Percentiles rank a stretch among this genome's conserved stretches.
Evolutionary conservation across 2,797 vertebrate species (phyloP).

Genomic region (Hipposideros larvatus): DNA sequence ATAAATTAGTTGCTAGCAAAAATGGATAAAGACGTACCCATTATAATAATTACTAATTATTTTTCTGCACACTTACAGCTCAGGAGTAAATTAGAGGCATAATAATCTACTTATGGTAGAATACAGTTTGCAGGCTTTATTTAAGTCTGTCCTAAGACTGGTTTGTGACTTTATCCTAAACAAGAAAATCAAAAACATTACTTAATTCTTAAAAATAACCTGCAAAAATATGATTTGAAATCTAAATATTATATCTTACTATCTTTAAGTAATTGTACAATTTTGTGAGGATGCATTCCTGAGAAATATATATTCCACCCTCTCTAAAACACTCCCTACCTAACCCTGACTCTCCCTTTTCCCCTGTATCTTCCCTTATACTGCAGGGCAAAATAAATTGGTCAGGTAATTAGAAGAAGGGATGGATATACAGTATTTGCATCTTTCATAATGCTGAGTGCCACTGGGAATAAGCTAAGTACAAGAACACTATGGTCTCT

Average conservation of each 20-base stretch:
- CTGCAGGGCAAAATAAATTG: not conserved
- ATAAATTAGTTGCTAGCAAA: conserved; percentile 21
- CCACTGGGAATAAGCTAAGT: not conserved
- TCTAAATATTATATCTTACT: not conserved
- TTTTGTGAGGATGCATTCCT: not conserved
- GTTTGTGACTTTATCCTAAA: not conserved
- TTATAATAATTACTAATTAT: not conserved
- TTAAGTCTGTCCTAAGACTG: not conserved
- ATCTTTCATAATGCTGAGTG: not conserved
- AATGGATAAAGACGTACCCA: not conserved
- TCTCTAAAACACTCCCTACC: not conserved
- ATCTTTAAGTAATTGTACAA: not conserved
- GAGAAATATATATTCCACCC: not conserved
- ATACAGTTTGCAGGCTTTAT: not conserved
- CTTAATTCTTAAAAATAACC: conserved; percentile 27
- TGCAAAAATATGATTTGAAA: not conserved
- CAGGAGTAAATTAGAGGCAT: not conserved
- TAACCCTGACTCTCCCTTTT: not conserved
- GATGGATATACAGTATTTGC: not conserved
- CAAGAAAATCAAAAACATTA: not conserved
- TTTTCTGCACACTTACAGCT: not conserved
- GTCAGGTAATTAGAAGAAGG: not conserved
- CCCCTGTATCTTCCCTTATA: not conserved
- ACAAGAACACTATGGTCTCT: not conserved
- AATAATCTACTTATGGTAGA: not conserved